These are phyloP conservation scores for Oegoconia quadripuncta DNA, from an alignment of 2,888 invertebrate species.

Conservation along the genomic window DNA sequence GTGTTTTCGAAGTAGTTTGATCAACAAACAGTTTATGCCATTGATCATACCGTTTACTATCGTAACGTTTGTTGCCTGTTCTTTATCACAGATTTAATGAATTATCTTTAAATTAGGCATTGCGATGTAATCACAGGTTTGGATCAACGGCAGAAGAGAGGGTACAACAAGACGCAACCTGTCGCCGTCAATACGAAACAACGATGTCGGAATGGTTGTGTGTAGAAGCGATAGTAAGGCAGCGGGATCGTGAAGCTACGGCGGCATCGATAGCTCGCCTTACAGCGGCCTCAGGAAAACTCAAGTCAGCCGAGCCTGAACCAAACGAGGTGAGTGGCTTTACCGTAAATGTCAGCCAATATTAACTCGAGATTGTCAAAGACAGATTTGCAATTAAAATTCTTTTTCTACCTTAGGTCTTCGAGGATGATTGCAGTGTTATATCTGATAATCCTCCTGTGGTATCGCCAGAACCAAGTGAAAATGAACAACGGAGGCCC, in stretches of 20 bases:
- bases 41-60: too few species aligned
- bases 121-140: too few species aligned
- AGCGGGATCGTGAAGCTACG: conserved; percentile 89
- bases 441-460: conserved; percentile 76
- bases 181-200: conserved; percentile 89
- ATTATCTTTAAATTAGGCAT: too few species aligned
- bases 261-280: conserved; percentile 91
- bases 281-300: conserved; percentile 83
- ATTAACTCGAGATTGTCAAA: not conserved
- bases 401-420: conserved; percentile 51
- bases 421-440: conserved; percentile 78
- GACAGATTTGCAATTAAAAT: not conserved
- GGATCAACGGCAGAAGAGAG: conserved; percentile 84
- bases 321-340: conserved; percentile 42
- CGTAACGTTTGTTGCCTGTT: too few species aligned
- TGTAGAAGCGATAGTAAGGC: conserved; percentile 94
- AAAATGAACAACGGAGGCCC: conserved; percentile 57
- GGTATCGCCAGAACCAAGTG: conserved; percentile 71
- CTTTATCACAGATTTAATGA: too few species aligned
- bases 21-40: too few species aligned
- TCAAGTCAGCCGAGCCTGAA: conserved; percentile 50
- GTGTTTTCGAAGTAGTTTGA: too few species aligned
- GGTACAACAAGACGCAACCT: conserved; percentile 81
- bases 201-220: conserved; percentile 98
- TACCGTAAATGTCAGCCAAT: not conserved